phyloP scores from a whole-genome alignment of 2,113 vertebrate genomes.

The Eretmochelys imbricata region DNA sequence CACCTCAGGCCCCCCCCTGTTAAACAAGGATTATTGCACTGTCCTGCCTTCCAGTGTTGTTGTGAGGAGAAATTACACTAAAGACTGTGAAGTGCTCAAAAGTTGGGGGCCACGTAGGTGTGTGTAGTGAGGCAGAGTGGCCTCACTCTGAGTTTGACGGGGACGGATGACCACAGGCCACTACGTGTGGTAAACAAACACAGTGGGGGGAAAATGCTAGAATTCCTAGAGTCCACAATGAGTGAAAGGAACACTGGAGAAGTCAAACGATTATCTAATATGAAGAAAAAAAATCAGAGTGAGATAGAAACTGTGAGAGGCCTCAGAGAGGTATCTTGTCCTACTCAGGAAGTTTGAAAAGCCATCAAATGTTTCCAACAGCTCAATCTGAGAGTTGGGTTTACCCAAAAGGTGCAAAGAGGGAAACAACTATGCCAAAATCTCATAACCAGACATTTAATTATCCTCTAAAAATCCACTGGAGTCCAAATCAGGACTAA shows the following conservation, averaged over 20 bases:
- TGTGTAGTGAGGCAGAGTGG: no score
- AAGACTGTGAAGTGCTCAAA: not conserved
- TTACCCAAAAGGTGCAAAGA: not conserved
- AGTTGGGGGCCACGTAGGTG: not conserved
- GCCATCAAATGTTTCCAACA: not conserved
- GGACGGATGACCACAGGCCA: no score
- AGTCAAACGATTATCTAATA: not conserved
- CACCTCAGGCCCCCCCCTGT: not conserved
- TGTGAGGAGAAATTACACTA: not conserved
- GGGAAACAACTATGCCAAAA: not conserved
- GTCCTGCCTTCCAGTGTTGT: not conserved
- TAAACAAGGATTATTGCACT: not conserved
- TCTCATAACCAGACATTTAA: not conserved
- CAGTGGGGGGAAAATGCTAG: not conserved
- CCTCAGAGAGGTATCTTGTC: not conserved
- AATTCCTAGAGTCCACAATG: not conserved
- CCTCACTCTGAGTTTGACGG: no score
- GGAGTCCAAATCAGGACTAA: not conserved
- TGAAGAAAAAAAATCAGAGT: not conserved
- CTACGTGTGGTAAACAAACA: not conserved
- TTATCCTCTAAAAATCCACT: slow-evolving; percentile 18
- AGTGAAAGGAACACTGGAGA: not conserved
- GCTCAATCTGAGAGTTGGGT: rapidly evolving
- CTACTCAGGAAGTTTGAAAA: not conserved
- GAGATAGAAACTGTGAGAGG: not conserved